Percentiles rank a stretch among this genome's conserved stretches.
phyloP scores from a whole-genome alignment of 2,797 vertebrate species.

The Florisuga fusca region DNA sequence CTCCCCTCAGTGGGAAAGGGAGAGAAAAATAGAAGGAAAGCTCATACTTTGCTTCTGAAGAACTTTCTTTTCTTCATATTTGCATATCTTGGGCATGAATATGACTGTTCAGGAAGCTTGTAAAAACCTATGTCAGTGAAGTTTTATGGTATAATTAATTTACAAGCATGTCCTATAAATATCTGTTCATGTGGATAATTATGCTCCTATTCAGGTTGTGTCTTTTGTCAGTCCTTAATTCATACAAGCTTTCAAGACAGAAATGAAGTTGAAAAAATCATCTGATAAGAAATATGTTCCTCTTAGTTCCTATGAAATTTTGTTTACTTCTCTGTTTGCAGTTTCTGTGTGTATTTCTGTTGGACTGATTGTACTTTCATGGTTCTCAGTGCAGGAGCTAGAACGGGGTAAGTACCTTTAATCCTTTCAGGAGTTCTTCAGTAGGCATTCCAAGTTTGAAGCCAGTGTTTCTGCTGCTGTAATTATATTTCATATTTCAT shows the following conservation, averaged over 20 bases:
- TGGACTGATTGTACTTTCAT: constrained; percentile 73
- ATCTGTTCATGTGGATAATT: background rate
- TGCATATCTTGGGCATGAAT: background rate
- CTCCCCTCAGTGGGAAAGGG: background rate
- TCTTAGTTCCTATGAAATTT: constrained; percentile 62
- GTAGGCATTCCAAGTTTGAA: background rate
- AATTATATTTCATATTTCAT: background rate
- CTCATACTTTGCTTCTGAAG: background rate
- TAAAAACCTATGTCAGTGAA: background rate
- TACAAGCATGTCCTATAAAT: constrained; percentile 23
- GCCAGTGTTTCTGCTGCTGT: background rate
- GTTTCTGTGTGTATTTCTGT: constrained; percentile 41
- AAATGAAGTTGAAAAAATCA: constrained; percentile 58
- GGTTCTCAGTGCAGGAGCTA: constrained; percentile 52
- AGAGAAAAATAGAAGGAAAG: background rate
- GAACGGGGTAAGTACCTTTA: constrained; percentile 62
- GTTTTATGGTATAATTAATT: constrained; percentile 50
- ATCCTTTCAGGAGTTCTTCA: background rate
- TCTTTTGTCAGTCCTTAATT: background rate
- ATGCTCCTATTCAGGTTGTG: background rate
- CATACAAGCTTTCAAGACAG: constrained; percentile 6
- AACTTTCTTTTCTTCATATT: background rate
- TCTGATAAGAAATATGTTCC: background rate
- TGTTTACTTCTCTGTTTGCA: constrained; percentile 51
- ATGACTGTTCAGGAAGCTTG: background rate